phyloP scores from a whole-genome alignment of 2,797 vertebrate genomes.

The Artibeus jamaicensis region DNA sequence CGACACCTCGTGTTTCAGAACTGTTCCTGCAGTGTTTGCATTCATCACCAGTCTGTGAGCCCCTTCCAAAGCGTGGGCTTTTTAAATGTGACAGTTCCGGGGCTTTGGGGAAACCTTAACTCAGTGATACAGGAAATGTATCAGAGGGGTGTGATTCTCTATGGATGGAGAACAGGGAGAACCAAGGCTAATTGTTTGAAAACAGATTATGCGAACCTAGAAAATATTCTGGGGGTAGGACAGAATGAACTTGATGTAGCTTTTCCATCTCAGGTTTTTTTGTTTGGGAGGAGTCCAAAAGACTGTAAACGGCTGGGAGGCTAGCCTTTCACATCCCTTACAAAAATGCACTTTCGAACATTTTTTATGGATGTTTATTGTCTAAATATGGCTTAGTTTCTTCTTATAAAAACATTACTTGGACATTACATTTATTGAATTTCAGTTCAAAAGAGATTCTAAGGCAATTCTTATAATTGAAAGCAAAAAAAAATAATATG shows the following conservation, averaged over 20 bases:
- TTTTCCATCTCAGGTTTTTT: constrained; percentile 52
- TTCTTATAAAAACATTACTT: constrained; percentile 74
- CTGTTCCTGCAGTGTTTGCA: not conserved
- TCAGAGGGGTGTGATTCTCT: not conserved
- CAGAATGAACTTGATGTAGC: not conserved
- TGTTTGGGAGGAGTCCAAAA: not conserved
- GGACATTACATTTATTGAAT: constrained; percentile 84
- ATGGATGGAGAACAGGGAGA: not conserved
- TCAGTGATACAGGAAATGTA: not conserved
- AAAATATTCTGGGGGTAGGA: not conserved
- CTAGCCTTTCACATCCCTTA: constrained; percentile 51
- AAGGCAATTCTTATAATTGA: constrained; percentile 85
- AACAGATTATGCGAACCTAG: not conserved
- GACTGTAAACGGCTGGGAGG: not conserved
- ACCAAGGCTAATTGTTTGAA: not conserved
- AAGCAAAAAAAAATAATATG: constrained; percentile 89
- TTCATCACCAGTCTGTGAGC: not conserved
- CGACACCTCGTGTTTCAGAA: constrained; percentile 4
- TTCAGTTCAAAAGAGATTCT: constrained; percentile 85
- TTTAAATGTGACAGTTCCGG: constrained; percentile 43
- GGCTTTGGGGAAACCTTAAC: constrained; percentile 50
- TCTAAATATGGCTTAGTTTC: constrained; percentile 79
- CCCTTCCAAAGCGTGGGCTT: constrained; percentile 59
- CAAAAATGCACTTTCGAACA: constrained; percentile 61
- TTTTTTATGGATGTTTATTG: constrained; percentile 54